Evolutionary conservation across 2,113 vertebrate species (phyloP).

Genomic region (Dermatemys mawii): DNA sequence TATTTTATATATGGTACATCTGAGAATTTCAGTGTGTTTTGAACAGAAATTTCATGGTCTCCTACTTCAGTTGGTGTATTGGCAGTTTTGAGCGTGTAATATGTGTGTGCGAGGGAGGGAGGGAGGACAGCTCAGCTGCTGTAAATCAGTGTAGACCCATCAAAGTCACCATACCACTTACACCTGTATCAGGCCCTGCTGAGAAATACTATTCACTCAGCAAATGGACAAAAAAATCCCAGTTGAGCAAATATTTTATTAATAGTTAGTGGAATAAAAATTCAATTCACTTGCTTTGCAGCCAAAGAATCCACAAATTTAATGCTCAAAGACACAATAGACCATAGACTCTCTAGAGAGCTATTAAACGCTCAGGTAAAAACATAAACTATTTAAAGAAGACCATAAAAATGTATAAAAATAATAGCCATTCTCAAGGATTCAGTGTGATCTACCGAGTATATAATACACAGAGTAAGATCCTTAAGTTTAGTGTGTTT

Average conservation of each 20-base stretch:
- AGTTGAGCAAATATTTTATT: neutral
- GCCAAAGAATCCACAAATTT: neutral
- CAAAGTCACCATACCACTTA: conserved; percentile 16
- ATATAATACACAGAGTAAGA: neutral
- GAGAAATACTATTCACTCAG: conserved; percentile 13
- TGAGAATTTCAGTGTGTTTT: conserved; percentile 21
- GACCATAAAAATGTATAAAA: neutral
- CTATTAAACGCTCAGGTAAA: conserved; percentile 13
- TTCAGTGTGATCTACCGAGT: neutral
- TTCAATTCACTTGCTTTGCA: neutral
- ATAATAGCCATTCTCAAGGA: neutral
- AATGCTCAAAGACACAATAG: neutral
- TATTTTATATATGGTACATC: neutral
- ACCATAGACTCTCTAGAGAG: neutral
- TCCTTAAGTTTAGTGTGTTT: neutral
- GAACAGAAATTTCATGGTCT: conserved; percentile 46
- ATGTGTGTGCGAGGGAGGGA: conserved; percentile 22
- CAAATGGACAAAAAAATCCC: neutral
- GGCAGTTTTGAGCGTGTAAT: neutral
- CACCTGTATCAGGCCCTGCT: conserved; percentile 25
- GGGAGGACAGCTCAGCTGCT: neutral
- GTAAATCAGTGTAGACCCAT: conserved; percentile 46
- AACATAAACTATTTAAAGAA: neutral
- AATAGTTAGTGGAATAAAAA: neutral
- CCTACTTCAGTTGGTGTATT: conserved; percentile 18